Evolutionary conservation across 2,797 vertebrate species (phyloP), one percentile per base, ranked within the genome.

Genomic region (Pseudomugil tenellus): DNA sequence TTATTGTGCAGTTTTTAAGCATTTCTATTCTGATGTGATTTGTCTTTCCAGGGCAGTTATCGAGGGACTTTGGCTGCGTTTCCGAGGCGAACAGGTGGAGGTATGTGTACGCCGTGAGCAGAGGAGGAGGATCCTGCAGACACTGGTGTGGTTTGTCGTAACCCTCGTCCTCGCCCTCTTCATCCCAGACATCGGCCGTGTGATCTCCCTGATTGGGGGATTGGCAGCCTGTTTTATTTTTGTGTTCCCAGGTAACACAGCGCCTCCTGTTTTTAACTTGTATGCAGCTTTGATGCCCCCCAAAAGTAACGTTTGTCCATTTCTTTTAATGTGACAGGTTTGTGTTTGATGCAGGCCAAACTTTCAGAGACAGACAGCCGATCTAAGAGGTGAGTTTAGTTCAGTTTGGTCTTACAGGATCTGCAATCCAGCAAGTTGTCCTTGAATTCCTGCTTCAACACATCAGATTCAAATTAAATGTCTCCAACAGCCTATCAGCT

Each of bases 181-280:
- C 92, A 99, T 96, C 87, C 97, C 97, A 0, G 98, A 99, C 70
- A 99, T 99, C 0, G 98, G 97, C 35, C 95, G 96, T 35, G 97
- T 99, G 80, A 99, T 99, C 89, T 96, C 98, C 0, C 91, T 99
- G 75, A 96, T 98, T 0, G 98, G 98, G 51, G 98, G 97, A 37
- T 92, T 99, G 80, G 98, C 98, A 0, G 97, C 98, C 78, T 97
- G 97, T 89, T 99, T 99, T 84, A 98, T 99, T 83, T 98, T 99
- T 0, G 90, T 98, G 84, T 99, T 99, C 77, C 98, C 98, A 91
- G 98, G 94, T 95, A 82, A 69, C 1, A 0, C 3, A 6, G 28
- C 3, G 35, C 25, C 1, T 51, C 11, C 1, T 2, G 1, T 49
- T 63, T 32, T 1, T 0, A 1, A 48, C 49, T 52, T 54, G 0